Percentiles rank a stretch among this genome's conserved stretches.
Conservation (phyloP, 2,113 vertebrate genomes). For the Channa argus region DNA sequence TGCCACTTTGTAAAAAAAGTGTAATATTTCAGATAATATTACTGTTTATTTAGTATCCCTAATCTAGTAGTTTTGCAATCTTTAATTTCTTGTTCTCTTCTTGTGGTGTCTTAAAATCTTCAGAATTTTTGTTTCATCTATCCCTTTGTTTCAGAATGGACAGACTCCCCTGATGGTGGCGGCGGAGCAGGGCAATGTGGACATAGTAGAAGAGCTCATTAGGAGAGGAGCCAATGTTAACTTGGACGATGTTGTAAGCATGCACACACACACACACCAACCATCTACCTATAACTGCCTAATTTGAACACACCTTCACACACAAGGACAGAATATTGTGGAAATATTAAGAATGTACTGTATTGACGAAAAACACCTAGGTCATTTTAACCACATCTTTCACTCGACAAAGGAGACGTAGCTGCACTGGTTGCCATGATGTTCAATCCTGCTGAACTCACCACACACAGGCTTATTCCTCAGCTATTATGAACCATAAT, state of each 20-base stretch:
- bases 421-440: slow-evolving; percentile 28
- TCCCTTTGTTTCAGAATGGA: slow-evolving; percentile 85
- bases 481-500: slow-evolving; percentile 73
- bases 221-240: slow-evolving; percentile 94
- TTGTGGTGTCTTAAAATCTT: background rate
- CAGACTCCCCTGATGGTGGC: slow-evolving; percentile 97
- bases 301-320: slow-evolving; percentile 13
- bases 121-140: slow-evolving; percentile 4
- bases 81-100: too few species aligned
- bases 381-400: slow-evolving; percentile 49
- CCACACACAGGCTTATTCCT: slow-evolving; percentile 50
- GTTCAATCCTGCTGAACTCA: slow-evolving; percentile 72
- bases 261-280: slow-evolving; percentile 11
- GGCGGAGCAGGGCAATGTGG: slow-evolving; percentile 94
- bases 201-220: slow-evolving; percentile 95
- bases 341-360: background rate
- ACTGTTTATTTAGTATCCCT: too few species aligned
- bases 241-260: slow-evolving; percentile 92
- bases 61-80: too few species aligned
- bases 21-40: too few species aligned
- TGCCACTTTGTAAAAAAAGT: too few species aligned
- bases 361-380: slow-evolving; percentile 59
- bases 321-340: slow-evolving; percentile 5
- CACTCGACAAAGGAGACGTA: slow-evolving; percentile 25
- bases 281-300: background rate